Percentiles rank a stretch among this genome's conserved stretches.
Conservation (phyloP, 2,888 invertebrate genomes). For the Chymomyza caudatula region DNA sequence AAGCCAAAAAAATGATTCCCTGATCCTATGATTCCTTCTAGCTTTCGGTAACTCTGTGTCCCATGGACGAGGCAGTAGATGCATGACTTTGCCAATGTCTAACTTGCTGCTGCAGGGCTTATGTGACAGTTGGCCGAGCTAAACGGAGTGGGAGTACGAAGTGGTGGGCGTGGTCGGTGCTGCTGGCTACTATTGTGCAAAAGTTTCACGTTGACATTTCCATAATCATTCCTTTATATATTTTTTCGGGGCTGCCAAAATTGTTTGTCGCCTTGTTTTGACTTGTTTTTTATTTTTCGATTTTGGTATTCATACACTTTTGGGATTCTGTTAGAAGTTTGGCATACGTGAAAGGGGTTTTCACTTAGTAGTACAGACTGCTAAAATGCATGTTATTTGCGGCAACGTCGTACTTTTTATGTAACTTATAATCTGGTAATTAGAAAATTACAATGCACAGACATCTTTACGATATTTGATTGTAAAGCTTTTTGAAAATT, state of each 20-base stretch:
- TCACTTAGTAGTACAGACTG: no score
- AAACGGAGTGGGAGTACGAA: no score
- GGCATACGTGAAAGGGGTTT: no score
- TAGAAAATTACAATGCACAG: no score
- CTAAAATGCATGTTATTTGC: no score
- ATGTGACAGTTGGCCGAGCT: background rate
- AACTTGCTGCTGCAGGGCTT: background rate
- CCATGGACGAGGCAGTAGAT: background rate
- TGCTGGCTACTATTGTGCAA: conserved; percentile 48
- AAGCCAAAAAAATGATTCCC: conserved; percentile 24
- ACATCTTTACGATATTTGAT: no score
- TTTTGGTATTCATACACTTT: conserved; percentile 15
- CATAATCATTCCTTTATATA: conserved; percentile 64
- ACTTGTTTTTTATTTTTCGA: background rate
- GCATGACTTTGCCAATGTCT: background rate
- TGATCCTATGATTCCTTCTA: background rate
- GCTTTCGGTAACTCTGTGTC: background rate
- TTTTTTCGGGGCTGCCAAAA: conserved; percentile 15
- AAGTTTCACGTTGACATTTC: conserved; percentile 70
- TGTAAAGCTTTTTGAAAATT: no score
- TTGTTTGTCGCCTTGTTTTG: background rate
- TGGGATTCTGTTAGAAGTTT: no score
- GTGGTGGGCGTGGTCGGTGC: no score
- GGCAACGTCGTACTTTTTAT: no score
- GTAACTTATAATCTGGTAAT: no score